Evolutionary conservation across 2,888 invertebrate species (phyloP).

Genomic region (Netelia melanura): DNA sequence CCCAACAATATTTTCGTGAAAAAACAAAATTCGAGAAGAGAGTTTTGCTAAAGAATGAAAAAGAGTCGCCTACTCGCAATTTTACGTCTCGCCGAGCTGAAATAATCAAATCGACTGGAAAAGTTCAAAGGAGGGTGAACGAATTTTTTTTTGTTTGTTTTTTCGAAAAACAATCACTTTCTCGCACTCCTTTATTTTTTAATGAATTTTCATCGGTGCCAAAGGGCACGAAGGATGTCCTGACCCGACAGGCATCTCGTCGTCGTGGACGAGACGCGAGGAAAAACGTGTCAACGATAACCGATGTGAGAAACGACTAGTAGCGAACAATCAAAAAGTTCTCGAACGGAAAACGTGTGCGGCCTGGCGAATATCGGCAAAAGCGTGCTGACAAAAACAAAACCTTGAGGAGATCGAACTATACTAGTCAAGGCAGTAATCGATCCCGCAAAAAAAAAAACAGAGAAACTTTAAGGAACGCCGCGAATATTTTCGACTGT

Average conservation of each 20-base stretch:
- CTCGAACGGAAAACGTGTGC: background rate
- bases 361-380: background rate
- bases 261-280: slow-evolving; percentile 48
- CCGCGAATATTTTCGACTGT: slow-evolving; percentile 11
- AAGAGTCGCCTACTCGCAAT: background rate
- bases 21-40: background rate
- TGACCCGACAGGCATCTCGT: slow-evolving; percentile 52
- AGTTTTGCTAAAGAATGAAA: background rate
- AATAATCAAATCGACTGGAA: slow-evolving; percentile 6
- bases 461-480: background rate
- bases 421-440: background rate
- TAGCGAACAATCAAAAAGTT: slow-evolving; percentile 2
- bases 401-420: background rate
- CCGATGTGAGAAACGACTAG: slow-evolving; percentile 8
- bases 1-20: background rate
- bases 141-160: background rate
- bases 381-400: background rate
- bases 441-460: background rate
- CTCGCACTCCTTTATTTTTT: too few relatives aligned
- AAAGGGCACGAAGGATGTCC: slow-evolving; percentile 52
- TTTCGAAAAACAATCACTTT: background rate
- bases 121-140: background rate
- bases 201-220: too few relatives aligned
- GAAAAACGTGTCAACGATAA: slow-evolving; percentile 2
- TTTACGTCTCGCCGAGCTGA: background rate